Conservation (phyloP, 2,113 vertebrate genomes). For the Microtus richardsoni region DNA sequence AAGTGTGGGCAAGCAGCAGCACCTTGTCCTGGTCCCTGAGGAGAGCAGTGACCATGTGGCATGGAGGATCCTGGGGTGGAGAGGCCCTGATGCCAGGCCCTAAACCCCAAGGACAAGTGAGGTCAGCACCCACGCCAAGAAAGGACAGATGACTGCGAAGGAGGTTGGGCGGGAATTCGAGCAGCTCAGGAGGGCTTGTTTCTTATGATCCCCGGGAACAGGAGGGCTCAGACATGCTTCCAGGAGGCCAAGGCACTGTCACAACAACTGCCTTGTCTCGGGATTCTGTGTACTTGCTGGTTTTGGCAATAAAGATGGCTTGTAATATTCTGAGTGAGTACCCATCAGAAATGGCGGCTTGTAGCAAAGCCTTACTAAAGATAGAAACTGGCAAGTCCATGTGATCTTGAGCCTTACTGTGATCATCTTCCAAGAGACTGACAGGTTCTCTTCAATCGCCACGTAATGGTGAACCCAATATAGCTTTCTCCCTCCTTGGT, state of each 20-base stretch:
- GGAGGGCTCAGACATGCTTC: conserved; percentile 80
- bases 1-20: conserved; percentile 63
- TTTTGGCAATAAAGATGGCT: conserved; percentile 88
- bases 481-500: not conserved
- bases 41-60: conserved; percentile 73
- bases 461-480: not conserved
- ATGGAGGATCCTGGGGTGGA: conserved; percentile 65
- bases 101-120: conserved; percentile 58
- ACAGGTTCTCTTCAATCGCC: conserved; percentile 5
- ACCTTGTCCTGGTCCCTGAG: conserved; percentile 79
- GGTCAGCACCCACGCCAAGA: conserved; percentile 72
- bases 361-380: conserved; percentile 64
- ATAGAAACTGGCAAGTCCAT: conserved; percentile 48
- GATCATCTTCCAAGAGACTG: conserved; percentile 59
- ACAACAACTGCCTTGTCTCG: conserved; percentile 79
- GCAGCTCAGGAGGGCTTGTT: conserved; percentile 72
- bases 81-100: conserved; percentile 66
- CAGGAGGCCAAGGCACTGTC: conserved; percentile 82
- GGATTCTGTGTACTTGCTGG: conserved; percentile 78
- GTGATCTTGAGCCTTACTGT: conserved; percentile 31
- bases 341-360: conserved; percentile 50
- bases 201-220: conserved; percentile 66
- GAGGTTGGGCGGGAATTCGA: conserved; percentile 69
- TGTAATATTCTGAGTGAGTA: conserved; percentile 75
- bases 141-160: conserved; percentile 75